Evolutionary conservation across 2,113 vertebrate genomes (phyloP), one percentile per base, ranked within the genome.

Genomic region (Boleophthalmus pectinirostris): DNA sequence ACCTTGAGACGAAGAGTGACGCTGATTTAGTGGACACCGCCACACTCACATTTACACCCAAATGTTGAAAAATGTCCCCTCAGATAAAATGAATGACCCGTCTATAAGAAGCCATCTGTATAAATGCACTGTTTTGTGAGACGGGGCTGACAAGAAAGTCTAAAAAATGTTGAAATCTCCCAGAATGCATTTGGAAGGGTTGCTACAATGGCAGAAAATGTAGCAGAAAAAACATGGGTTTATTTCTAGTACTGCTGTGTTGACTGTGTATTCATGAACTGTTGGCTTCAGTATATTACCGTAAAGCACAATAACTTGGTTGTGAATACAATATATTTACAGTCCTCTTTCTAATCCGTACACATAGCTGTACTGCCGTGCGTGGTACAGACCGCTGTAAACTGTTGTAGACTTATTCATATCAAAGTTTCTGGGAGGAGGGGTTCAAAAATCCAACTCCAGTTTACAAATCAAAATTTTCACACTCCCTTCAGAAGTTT

Each of bases 31-130:
- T 88, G 77, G 79, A 75, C 82, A 74, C 70, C 60, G 49, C 53
- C 57, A 57, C 78, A 73, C 83, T 86, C 82, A 75, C 79, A 83
- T 87, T 81, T 78, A 81, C 77, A 81, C 78, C 80, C 82, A 92
- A 90, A 90, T 87, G 87, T 85, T 89, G 88, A 92, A 90, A 92
- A 91, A 92, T 90, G 85, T 90, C 84, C 89, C 80, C 75, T 87
- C 87, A 72, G 72, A 87, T 83, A 83, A 91, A 91, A 91, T 88
- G 69, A 77, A 88, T 87, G 85, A 78, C 77, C 81, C 60, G 7
- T 66, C 65, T 65, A 64, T 64, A 64, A 46, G 60, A 78, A 73
- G 43, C 72, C 47, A 25, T 80, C 45, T 54, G 73, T 84, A 83
- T 86, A 82, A 81, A 88, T 86, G 75, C 81, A 81, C 78, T 84